phyloP scores from a whole-genome alignment of 1,140 invertebrate genomes.

The Drosophila carrolli region DNA sequence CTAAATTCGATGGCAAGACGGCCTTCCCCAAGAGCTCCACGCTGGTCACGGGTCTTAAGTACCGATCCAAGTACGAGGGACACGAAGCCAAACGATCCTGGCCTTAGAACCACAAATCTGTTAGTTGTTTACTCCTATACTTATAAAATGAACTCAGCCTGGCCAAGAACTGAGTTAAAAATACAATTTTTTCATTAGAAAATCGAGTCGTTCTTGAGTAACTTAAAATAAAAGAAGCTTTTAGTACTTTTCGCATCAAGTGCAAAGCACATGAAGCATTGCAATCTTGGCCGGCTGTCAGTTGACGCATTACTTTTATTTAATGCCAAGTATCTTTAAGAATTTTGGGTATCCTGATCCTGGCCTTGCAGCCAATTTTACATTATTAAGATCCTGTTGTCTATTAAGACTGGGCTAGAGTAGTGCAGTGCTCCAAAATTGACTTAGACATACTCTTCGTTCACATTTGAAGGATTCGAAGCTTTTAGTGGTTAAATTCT shows the following conservation, averaged over 20 bases:
- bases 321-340: too few species aligned
- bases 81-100: slow-evolving; percentile 87
- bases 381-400: slow-evolving; percentile 32
- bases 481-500: background rate
- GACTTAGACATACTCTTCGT: background rate
- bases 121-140: slow-evolving; percentile 7
- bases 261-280: too few species aligned
- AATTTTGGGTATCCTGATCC: too few species aligned
- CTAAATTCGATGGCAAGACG: slow-evolving; percentile 91
- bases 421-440: slow-evolving; percentile 26
- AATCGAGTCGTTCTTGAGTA: too few species aligned
- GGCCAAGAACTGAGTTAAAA: too few species aligned
- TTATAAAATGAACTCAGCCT: too few species aligned
- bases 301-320: too few species aligned
- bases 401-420: slow-evolving; percentile 39
- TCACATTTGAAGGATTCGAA: background rate
- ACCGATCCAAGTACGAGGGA: slow-evolving; percentile 92
- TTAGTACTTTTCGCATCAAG: too few species aligned
- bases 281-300: too few species aligned
- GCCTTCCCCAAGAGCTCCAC: slow-evolving; percentile 94
- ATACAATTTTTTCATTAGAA: too few species aligned
- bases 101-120: slow-evolving; percentile 81
- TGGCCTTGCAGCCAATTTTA: background rate
- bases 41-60: slow-evolving; percentile 92
- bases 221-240: too few species aligned